phyloP scores from a whole-genome alignment of 2,888 invertebrate species.

The Caenorhabditis uteleia region DNA sequence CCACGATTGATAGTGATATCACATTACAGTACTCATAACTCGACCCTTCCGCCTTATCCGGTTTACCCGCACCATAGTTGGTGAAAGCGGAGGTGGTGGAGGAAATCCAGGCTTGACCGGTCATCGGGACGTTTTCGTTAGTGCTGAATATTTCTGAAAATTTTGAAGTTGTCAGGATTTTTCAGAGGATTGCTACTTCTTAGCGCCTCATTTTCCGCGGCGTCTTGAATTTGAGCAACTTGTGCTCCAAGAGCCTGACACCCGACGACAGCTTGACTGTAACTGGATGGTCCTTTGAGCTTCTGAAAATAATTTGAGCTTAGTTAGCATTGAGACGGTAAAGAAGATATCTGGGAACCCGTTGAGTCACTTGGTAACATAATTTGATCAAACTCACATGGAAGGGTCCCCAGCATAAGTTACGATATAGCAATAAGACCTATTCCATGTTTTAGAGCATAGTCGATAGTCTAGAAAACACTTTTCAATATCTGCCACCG shows the following conservation, averaged over 20 bases:
- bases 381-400: no score
- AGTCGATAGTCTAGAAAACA: no score
- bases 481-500: no score
- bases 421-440: not conserved
- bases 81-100: not conserved
- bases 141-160: conserved; percentile 1
- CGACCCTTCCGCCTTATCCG: not conserved
- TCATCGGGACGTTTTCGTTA: not conserved
- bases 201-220: not conserved
- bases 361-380: no score
- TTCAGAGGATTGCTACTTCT: not conserved
- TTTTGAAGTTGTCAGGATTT: no score
- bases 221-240: not conserved
- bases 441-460: not conserved
- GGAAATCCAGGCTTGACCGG: conserved; percentile 1
- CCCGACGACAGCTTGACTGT: not conserved
- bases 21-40: not conserved
- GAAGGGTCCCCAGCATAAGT: no score
- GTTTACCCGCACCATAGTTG: not conserved
- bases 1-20: conserved; percentile 1
- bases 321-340: no score
- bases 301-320: not conserved
- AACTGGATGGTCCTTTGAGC: not conserved
- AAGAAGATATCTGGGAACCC: no score
- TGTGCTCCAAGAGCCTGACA: not conserved